Conservation (phyloP, 2,113 vertebrate genomes). For the Entomyzon cyanotis region DNA sequence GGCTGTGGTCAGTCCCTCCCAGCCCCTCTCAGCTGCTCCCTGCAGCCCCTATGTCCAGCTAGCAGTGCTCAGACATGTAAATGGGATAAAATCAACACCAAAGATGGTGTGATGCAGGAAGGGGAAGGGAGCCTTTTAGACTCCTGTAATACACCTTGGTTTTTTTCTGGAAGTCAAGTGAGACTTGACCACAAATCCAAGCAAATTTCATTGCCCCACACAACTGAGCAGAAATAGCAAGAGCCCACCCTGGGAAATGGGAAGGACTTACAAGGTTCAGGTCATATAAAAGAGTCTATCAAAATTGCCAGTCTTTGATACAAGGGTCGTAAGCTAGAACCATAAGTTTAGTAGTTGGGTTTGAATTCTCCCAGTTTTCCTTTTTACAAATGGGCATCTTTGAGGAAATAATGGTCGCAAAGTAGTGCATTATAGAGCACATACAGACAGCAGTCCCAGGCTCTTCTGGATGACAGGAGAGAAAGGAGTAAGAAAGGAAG, state of each 20-base stretch:
- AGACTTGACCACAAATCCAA: not conserved
- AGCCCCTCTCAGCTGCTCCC: not conserved
- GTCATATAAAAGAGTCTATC: not conserved
- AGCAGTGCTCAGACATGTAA: rapidly evolving
- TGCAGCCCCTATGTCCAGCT: not conserved
- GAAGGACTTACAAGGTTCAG: not conserved
- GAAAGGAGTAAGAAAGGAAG: not conserved
- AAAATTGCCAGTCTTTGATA: not conserved
- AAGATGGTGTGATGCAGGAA: not conserved
- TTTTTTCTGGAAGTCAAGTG: not conserved
- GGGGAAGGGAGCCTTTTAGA: not conserved
- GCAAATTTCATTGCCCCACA: not conserved
- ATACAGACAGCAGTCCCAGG: not conserved
- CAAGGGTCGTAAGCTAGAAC: not conserved
- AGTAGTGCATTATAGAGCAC: not conserved
- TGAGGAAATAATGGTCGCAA: not conserved
- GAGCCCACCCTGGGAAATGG: not conserved
- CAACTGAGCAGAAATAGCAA: not conserved
- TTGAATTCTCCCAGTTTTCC: not conserved
- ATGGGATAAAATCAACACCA: not conserved
- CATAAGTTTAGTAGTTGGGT: not conserved
- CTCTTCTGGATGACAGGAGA: not conserved
- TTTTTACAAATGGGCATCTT: not conserved
- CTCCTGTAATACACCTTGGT: not conserved
- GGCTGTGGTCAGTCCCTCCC: not conserved